A percentile compares a stretch with the other conserved stretches of the same genome.
phyloP scores from a whole-genome alignment of 2,113 vertebrate genomes.

The Elachura formosa region DNA sequence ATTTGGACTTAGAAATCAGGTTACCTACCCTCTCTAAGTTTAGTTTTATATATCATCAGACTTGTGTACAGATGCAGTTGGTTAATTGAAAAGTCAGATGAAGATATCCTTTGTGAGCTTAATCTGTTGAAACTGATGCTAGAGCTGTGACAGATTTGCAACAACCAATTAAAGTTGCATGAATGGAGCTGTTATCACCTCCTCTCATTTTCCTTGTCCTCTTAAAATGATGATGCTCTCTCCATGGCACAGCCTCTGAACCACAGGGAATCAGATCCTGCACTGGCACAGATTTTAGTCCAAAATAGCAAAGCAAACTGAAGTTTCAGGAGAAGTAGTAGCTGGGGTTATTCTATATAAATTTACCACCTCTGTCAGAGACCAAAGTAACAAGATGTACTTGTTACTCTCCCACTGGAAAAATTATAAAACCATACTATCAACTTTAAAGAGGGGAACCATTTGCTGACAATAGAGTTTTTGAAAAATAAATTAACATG shows the following conservation, averaged over 20 bases:
- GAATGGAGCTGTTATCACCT: neutral
- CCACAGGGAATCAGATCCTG: neutral
- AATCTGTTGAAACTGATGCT: neutral
- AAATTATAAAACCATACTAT: neutral
- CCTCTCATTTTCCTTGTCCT: neutral
- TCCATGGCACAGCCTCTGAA: neutral
- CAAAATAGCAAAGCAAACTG: neutral
- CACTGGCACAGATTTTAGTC: neutral
- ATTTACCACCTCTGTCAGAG: neutral
- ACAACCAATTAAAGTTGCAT: neutral
- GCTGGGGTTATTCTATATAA: neutral
- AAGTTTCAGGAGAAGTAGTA: neutral
- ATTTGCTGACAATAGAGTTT: neutral
- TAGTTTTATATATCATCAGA: neutral
- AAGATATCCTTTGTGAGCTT: neutral
- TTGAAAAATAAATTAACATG: neutral
- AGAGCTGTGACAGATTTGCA: constrained; percentile 9
- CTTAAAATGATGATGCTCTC: neutral
- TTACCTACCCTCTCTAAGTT: neutral
- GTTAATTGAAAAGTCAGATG: neutral
- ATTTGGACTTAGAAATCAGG: neutral
- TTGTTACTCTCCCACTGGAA: neutral
- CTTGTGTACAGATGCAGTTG: neutral
- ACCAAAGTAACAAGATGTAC: neutral
- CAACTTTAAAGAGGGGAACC: neutral